phyloP scores from a whole-genome alignment of 2,888 invertebrate species.

The Gonocerus acuteangulatus region DNA sequence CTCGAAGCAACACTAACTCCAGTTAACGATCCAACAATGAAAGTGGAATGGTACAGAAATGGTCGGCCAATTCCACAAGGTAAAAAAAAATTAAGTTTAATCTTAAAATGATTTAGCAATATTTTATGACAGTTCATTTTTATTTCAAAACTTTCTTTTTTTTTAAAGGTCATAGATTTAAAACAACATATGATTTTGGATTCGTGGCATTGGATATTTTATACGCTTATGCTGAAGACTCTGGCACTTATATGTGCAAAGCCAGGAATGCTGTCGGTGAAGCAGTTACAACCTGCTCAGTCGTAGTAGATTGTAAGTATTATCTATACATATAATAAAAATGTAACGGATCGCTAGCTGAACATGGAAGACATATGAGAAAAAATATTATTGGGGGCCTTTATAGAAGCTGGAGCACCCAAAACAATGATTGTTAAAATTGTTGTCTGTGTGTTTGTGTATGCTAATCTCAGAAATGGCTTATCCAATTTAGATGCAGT shows the following conservation, averaged over 20 bases:
- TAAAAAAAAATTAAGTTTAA: conserved; percentile 22
- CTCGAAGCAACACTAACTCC: conserved; percentile 92
- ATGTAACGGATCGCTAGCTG: too few species aligned
- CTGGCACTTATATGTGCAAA: conserved; percentile 93
- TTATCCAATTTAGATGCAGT: too few species aligned
- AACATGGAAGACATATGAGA: too few species aligned
- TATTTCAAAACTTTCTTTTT: conserved; percentile 5
- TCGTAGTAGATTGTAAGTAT: conserved; percentile 71
- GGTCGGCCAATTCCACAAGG: conserved; percentile 83
- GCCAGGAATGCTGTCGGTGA: conserved; percentile 92
- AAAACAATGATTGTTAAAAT: too few species aligned
- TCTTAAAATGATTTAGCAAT: too few species aligned
- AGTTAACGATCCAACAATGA: conserved; percentile 96
- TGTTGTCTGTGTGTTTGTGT: too few species aligned
- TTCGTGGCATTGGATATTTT: conserved; percentile 93
- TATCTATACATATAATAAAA: too few species aligned
- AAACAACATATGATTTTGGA: conserved; percentile 94
- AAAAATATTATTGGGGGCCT: too few species aligned
- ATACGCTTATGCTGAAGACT: conserved; percentile 94
- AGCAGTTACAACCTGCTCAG: conserved; percentile 85
- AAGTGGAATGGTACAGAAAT: conserved; percentile 96
- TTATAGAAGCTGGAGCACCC: too few species aligned
- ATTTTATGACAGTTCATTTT: not conserved
- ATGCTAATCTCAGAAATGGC: too few species aligned
- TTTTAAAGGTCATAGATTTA: conserved; percentile 74